These are phyloP conservation scores for Jacana jacana DNA, from an alignment of 2,113 vertebrate genomes.

Conservation along the genomic window DNA sequence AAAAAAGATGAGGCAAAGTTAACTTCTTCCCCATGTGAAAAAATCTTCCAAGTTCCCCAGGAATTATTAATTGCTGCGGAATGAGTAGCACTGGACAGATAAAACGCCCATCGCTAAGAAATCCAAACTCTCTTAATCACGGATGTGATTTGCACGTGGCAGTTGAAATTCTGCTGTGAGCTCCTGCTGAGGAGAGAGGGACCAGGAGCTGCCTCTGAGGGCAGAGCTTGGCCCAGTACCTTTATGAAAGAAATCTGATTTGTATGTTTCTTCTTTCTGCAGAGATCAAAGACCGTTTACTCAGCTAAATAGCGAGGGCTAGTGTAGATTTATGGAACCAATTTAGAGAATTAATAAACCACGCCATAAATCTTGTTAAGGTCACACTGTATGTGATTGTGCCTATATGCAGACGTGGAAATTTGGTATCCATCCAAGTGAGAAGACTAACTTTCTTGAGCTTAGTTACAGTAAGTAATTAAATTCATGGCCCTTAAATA, in stretches of 20 bases:
- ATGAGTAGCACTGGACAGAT: background rate
- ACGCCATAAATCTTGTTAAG: slow-evolving; percentile 67
- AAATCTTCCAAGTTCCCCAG: background rate
- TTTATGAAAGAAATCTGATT: slow-evolving; percentile 66
- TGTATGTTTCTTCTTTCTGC: slow-evolving; percentile 62
- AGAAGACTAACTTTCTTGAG: slow-evolving; percentile 61
- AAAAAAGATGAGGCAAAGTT: background rate
- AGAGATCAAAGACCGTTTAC: slow-evolving; percentile 62
- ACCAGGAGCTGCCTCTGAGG: background rate
- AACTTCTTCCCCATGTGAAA: background rate
- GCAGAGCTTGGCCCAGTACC: background rate
- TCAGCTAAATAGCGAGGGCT: slow-evolving; percentile 38
- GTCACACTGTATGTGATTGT: slow-evolving; percentile 65
- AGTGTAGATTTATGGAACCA: slow-evolving; percentile 71
- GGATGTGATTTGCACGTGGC: background rate
- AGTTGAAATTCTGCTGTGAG: background rate
- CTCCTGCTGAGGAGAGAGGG: background rate
- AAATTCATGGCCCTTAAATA: slow-evolving; percentile 61
- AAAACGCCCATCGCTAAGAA: background rate
- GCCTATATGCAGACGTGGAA: slow-evolving; percentile 60
- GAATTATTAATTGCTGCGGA: background rate
- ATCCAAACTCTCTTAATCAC: background rate
- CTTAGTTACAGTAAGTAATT: slow-evolving; percentile 68
- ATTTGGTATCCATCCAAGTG: slow-evolving; percentile 70
- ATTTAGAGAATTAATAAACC: slow-evolving; percentile 75